These are phyloP conservation scores for Eurytoma adleriae DNA, from an alignment of 2,888 invertebrate species.

Conservation along the genomic window DNA sequence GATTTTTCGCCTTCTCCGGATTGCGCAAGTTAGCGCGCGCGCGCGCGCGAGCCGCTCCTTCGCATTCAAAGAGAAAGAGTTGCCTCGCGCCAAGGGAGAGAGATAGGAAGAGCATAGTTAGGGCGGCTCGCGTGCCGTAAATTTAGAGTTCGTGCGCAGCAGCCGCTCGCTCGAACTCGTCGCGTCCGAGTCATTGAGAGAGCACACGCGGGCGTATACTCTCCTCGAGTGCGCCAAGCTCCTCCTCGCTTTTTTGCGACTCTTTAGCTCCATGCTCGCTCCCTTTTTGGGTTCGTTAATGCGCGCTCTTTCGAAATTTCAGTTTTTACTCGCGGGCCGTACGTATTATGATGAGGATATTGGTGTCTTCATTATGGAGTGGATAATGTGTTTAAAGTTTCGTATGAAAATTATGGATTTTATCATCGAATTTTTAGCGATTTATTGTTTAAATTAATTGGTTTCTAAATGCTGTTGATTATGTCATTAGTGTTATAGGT, in stretches of 20 bases:
- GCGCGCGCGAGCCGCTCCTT: constrained; percentile 54
- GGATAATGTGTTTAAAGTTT: no score
- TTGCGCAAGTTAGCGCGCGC: not conserved
- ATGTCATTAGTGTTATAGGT: no score
- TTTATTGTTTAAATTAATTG: no score
- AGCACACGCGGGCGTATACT: constrained; percentile 68
- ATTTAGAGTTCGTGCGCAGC: constrained; percentile 74
- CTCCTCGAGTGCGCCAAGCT: constrained; percentile 60
- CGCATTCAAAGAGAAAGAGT: constrained; percentile 66
- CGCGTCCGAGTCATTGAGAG: constrained; percentile 51
- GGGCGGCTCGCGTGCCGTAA: constrained; percentile 74
- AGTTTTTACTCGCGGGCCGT: no score
- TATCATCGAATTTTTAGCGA: no score
- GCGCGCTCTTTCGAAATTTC: no score
- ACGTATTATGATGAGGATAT: no score
- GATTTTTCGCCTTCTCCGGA: constrained; percentile 43
- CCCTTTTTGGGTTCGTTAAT: no score
- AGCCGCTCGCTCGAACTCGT: constrained; percentile 59
- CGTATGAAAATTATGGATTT: no score
- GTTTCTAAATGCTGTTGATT: no score
- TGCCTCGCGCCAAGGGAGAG: not conserved
- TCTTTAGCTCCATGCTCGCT: no score
- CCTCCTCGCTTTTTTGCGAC: not conserved
- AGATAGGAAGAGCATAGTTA: constrained; percentile 48
- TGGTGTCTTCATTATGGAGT: no score